A percentile compares a stretch with the other conserved stretches of the same genome.
These are phyloP conservation scores for Vannuccia rotundouncinata DNA, from an alignment of 2,888 invertebrate species.

Conservation along the genomic window DNA sequence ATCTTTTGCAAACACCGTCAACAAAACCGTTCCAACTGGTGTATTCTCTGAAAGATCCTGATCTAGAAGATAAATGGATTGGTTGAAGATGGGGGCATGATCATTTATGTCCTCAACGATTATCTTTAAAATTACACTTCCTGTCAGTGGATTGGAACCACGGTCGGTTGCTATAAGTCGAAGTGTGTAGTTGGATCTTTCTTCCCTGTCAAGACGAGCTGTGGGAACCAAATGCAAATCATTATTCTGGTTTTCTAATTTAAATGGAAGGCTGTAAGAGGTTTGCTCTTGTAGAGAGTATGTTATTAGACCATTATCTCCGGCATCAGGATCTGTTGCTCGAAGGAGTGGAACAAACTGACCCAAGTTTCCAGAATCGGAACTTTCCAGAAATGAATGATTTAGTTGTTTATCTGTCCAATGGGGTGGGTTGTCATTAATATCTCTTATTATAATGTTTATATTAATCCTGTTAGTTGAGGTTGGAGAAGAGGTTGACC, in stretches of 20 bases:
- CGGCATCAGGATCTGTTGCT: conserved; percentile 21
- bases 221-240: neutral
- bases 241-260: conserved; percentile 18
- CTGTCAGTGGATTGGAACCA: neutral
- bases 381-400: conserved; percentile 16
- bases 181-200: neutral
- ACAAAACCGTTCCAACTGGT: neutral
- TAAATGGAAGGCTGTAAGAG: conserved; percentile 4
- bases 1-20: conserved; percentile 27
- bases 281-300: conserved; percentile 12
- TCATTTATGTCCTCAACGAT: conserved; percentile 22
- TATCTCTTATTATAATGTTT: neutral
- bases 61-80: neutral
- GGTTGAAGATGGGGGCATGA: conserved; percentile 25
- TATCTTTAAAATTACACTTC: conserved; percentile 6
- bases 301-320: conserved; percentile 16
- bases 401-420: neutral
- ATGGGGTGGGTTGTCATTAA: conserved; percentile 25
- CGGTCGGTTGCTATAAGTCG: conserved; percentile 20
- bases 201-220: conserved; percentile 18
- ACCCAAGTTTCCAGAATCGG: neutral
- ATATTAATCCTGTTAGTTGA: neutral
- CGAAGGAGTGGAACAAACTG: neutral
- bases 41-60: neutral
- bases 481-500: neutral